These are phyloP conservation scores for Marasmarcha lunaedactyla DNA, from an alignment of 2,888 invertebrate species.

Conservation along the genomic window DNA sequence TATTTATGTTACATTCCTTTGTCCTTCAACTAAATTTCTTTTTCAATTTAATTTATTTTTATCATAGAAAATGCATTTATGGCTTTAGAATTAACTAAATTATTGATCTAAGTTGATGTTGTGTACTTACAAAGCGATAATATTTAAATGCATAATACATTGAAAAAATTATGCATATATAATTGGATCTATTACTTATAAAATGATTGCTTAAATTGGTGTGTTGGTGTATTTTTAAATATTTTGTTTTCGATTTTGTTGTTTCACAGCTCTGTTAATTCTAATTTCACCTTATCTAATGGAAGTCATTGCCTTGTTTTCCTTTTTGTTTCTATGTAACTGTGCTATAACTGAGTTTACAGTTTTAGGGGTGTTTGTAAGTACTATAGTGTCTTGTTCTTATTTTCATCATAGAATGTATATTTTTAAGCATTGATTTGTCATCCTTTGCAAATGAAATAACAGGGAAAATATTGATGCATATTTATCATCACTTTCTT, in stretches of 20 bases:
- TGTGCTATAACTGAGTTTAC: too few relatives aligned
- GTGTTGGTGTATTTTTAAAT: conserved; percentile 17
- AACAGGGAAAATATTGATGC: too few relatives aligned
- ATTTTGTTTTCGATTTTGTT: conserved; percentile 15
- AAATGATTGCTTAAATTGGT: conserved; percentile 18
- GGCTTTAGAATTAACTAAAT: conserved; percentile 7
- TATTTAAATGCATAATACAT: conserved; percentile 40
- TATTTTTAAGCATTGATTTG: too few relatives aligned
- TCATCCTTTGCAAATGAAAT: too few relatives aligned
- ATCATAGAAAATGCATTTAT: conserved; percentile 16
- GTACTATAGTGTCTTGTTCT: too few relatives aligned
- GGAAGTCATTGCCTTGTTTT: too few relatives aligned
- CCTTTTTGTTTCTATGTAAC: too few relatives aligned
- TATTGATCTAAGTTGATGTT: neutral
- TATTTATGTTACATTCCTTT: conserved; percentile 27
- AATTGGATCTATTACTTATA: conserved; percentile 17
- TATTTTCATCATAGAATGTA: too few relatives aligned
- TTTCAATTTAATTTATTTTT: conserved; percentile 16
- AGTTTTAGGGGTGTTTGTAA: too few relatives aligned
- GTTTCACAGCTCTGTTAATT: too few relatives aligned
- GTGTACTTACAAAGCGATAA: neutral
- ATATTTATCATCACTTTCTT: too few relatives aligned
- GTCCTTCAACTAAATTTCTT: conserved; percentile 26
- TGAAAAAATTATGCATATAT: conserved; percentile 13
- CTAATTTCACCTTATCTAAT: too few relatives aligned